These are phyloP conservation scores for Euwallacea fornicatus DNA, from an alignment of 1,140 invertebrate species.

Conservation along the genomic window DNA sequence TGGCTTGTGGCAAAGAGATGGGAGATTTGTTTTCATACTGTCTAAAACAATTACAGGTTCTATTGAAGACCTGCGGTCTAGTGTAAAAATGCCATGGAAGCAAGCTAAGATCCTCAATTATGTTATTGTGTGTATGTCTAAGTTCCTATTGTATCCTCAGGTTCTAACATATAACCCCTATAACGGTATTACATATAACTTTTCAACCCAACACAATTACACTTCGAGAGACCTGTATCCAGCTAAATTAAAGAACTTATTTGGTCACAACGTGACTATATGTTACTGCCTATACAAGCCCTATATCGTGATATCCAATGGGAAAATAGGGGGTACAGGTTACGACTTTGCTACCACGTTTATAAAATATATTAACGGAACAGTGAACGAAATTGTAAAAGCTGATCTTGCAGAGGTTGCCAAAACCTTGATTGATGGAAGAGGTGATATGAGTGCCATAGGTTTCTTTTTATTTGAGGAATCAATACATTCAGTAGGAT, in stretches of 20 bases:
- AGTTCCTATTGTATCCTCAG: background rate
- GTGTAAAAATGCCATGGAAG: conserved; percentile 2
- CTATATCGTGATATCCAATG: background rate
- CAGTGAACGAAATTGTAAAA: background rate
- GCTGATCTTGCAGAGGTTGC: background rate
- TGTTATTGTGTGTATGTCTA: background rate
- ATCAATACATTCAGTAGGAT: background rate
- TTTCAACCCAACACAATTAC: background rate
- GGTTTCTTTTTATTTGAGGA: conserved; percentile 9
- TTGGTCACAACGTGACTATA: conserved; percentile 8
- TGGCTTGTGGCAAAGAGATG: conserved; percentile 9
- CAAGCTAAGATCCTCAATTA: background rate
- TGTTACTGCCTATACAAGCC: background rate
- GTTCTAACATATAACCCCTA: conserved; percentile 8
- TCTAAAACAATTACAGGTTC: background rate
- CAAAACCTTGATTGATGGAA: background rate
- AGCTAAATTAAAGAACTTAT: conserved; percentile 2
- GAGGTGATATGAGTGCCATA: conserved; percentile 10
- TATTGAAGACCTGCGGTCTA: background rate
- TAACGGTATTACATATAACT: background rate
- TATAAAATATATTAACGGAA: conserved; percentile 6
- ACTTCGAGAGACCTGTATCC: background rate
- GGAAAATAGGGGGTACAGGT: background rate
- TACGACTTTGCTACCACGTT: conserved; percentile 9
- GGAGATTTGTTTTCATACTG: conserved; percentile 7